Conservation (phyloP, 1,140 invertebrate genomes). For the Ridgeia piscesae region DNA sequence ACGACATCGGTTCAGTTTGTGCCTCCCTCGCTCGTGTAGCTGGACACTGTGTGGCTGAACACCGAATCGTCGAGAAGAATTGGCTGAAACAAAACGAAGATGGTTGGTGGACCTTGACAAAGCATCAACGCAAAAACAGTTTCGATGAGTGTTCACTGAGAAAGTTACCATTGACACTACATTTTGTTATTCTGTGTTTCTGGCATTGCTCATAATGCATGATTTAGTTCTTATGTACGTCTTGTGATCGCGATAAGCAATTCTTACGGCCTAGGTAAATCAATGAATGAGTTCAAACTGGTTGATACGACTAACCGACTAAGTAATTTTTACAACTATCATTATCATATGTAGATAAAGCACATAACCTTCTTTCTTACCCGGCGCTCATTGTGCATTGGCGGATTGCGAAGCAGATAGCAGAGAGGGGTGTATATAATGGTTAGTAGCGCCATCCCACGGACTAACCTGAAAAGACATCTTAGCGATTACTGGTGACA, state of each 20-base stretch:
- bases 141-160: not conserved
- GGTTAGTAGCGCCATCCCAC: slow-evolving; percentile 89
- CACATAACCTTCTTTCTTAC: not conserved
- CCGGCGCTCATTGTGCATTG: slow-evolving; percentile 44
- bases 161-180: not conserved
- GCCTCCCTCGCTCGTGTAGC: not conserved
- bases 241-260: not conserved
- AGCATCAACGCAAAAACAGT: not conserved
- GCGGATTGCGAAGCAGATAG: slow-evolving; percentile 81
- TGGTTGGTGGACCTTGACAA: not conserved
- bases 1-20: not conserved
- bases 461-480: slow-evolving; percentile 71
- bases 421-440: slow-evolving; percentile 92
- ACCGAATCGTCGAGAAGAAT: not conserved
- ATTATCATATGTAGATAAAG: too few species aligned
- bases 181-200: not conserved
- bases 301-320: not conserved
- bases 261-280: not conserved
- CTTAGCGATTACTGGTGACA: not conserved
- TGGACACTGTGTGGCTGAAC: not conserved
- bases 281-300: not conserved
- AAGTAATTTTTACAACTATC: too few species aligned
- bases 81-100: not conserved
- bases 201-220: not conserved
- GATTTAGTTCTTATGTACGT: not conserved